Evolutionary conservation across 1,140 invertebrate species (phyloP), one percentile per base, ranked within the genome.

Genomic region (Drosophila equinoxialis): DNA sequence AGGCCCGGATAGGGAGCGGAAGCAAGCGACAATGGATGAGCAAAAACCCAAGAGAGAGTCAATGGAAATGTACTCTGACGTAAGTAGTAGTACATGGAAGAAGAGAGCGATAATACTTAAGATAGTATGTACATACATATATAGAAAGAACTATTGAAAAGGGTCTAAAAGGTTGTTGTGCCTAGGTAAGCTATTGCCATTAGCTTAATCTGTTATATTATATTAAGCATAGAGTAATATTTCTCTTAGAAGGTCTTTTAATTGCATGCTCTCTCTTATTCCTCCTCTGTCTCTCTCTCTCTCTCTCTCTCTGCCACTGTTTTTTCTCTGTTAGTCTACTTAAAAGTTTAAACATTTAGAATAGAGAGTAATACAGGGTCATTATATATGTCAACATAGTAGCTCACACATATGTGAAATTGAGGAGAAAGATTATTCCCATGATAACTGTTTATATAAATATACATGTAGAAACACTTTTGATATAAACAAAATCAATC

Each of bases 61-160:
- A 51, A 33, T 48, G 45, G 54, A 68, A 59, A 75, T 75, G 73
- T 75, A 58, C 80, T 86, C 79, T 87, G 83, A 85, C 75, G 82
- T 85, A 85, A 87, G 82, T 87, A 68, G 8, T 61, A 23, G 8
- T 35, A 37, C 2, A 37, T 37, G 35, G 42, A 10, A 37, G 23
- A 37, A 35, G 30, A 65, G 61, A 35, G 33, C 42, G 55, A 37
- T 20, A 11, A n/a, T 39, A 39, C 8, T 58, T 65, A 6, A 45
- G 51, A 7, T 68, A 41, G 10, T 11, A 30, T 6, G 3, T 30
- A 17, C 17, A 17, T 17, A n/a, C n/a, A n/a, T 17, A 17, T 17
- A 17, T 17, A 30, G 30, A 6, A 30, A 30, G 30, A 30, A 30
- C 30, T 30, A 30, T 30, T 30, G 5, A 6, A 30, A 30, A 30